Evolutionary conservation across 2,888 invertebrate genomes (phyloP).

Genomic region (Tetropium fuscum): DNA sequence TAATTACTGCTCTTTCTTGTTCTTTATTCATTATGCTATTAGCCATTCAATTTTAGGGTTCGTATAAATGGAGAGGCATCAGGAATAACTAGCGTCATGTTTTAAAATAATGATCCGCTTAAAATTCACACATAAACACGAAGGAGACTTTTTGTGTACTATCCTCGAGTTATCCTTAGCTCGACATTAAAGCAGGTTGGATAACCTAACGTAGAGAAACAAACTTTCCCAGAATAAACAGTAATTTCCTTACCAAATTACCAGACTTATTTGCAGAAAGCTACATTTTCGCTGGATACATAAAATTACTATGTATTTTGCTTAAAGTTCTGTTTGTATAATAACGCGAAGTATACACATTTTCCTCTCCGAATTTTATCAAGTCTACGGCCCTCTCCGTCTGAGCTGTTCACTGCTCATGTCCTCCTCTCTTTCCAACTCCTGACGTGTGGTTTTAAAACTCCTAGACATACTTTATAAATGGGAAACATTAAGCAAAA

Average conservation of each 20-base stretch:
- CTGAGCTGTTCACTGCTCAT: constrained; percentile 4
- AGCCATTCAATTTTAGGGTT: background rate
- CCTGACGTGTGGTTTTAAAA: constrained; percentile 51
- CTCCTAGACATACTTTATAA: constrained; percentile 55
- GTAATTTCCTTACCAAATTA: constrained; percentile 67
- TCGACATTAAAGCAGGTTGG: constrained; percentile 53
- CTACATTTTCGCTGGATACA: constrained; percentile 65
- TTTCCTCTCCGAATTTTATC: constrained; percentile 54
- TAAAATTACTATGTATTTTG: constrained; percentile 66
- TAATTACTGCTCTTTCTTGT: no score
- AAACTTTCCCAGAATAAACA: constrained; percentile 65
- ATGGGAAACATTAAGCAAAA: constrained; percentile 62
- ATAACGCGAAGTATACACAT: constrained; percentile 58
- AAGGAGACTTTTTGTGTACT: constrained; percentile 42
- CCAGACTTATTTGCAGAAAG: constrained; percentile 66
- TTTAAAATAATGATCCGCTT: background rate
- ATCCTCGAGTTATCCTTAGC: constrained; percentile 48
- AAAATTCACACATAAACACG: background rate
- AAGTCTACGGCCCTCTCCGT: constrained; percentile 51
- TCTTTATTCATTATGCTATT: no score
- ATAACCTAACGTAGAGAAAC: constrained; percentile 57
- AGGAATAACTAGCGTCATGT: background rate
- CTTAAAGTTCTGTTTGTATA: constrained; percentile 62
- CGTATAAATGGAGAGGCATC: background rate
- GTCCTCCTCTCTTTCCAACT: constrained; percentile 33